Evolutionary conservation across 2,797 vertebrate genomes (phyloP).

Genomic region (Coendou prehensilis): DNA sequence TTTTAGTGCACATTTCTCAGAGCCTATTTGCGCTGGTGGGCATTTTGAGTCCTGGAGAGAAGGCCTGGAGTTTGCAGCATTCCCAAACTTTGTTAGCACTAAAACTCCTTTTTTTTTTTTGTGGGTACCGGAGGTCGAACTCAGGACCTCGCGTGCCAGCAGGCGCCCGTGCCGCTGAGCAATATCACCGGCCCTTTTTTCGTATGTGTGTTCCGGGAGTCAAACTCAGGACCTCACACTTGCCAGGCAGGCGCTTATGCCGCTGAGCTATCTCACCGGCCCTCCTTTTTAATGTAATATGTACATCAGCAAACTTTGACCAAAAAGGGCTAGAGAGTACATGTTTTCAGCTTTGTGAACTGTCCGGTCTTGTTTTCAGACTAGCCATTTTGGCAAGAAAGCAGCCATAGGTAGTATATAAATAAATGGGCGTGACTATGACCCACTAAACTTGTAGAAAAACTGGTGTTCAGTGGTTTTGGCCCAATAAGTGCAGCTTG

Average conservation of each 20-base stretch:
- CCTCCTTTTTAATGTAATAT: not conserved
- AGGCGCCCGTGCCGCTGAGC: too few species aligned
- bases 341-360: not conserved
- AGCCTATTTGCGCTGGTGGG: not conserved
- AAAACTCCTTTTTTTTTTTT: not conserved
- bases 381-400: not conserved
- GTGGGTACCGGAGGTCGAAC: too few species aligned
- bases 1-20: not conserved
- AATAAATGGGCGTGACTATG: not conserved
- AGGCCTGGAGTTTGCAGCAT: not conserved
- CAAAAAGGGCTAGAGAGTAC: not conserved
- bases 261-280: too few species aligned
- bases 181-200: too few species aligned
- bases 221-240: too few species aligned
- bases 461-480: not conserved
- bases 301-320: not conserved
- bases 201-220: too few species aligned
- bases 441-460: not conserved
- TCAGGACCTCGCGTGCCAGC: too few species aligned
- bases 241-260: too few species aligned
- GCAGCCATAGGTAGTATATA: not conserved
- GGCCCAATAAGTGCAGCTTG: not conserved
- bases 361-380: not conserved
- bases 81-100: not conserved
- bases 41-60: not conserved